A percentile compares a stretch with the other conserved stretches of the same genome.
Conservation (phyloP, 2,113 vertebrate genomes). For the Daboia siamensis region DNA sequence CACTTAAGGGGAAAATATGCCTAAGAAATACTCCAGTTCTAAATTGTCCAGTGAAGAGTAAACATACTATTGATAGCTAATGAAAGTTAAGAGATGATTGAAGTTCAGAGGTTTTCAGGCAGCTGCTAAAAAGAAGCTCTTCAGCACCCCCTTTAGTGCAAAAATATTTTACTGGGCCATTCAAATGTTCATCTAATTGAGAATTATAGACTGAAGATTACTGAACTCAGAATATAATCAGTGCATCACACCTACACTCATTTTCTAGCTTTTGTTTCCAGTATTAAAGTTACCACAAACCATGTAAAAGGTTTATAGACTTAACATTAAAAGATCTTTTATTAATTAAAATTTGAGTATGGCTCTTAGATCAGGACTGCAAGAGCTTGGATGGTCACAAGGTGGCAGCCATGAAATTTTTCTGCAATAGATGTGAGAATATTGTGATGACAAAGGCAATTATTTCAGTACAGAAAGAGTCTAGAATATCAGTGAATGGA, state of each 20-base stretch:
- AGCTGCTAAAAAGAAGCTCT: background rate
- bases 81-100: background rate
- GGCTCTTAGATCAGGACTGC: background rate
- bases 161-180: background rate
- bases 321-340: background rate
- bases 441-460: background rate
- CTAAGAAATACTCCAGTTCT: background rate
- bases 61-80: background rate
- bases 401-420: background rate
- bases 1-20: background rate
- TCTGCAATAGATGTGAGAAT: background rate
- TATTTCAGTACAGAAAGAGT: background rate
- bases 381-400: background rate
- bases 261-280: background rate
- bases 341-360: background rate
- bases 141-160: background rate
- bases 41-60: background rate
- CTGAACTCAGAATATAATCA: background rate
- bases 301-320: background rate
- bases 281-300: background rate
- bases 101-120: background rate
- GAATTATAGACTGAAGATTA: background rate
- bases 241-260: background rate
- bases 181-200: background rate
- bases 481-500: background rate